Evolutionary conservation across 2,113 vertebrate genomes (phyloP).

Genomic region (Lophotis ruficrista): DNA sequence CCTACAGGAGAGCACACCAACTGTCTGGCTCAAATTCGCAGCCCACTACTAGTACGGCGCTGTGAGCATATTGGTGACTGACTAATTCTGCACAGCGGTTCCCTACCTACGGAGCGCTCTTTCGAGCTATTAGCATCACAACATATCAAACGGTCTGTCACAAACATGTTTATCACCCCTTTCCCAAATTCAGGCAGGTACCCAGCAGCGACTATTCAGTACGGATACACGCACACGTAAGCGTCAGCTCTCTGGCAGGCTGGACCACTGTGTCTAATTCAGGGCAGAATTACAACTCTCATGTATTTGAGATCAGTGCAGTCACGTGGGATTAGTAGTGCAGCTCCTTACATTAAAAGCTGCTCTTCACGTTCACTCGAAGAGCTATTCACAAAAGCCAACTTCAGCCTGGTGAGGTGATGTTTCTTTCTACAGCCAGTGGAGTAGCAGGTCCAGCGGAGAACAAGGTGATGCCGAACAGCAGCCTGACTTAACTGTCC

Average conservation of each 20-base stretch:
- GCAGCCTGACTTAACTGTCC: not conserved
- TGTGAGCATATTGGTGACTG: constrained; percentile 11
- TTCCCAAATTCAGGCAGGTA: not conserved
- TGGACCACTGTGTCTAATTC: not conserved
- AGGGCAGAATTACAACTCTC: not conserved
- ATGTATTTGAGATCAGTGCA: not conserved
- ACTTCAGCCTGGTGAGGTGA: not conserved
- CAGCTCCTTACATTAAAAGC: not conserved
- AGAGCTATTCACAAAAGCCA: not conserved
- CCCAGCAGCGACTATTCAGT: not conserved
- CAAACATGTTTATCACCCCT: constrained; percentile 17
- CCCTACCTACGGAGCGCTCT: not conserved
- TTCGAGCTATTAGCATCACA: not conserved
- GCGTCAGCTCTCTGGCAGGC: not conserved
- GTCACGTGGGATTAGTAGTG: accelerated
- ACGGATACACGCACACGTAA: accelerated
- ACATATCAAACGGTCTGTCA: not conserved
- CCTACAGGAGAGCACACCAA: constrained; percentile 14
- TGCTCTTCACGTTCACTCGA: not conserved
- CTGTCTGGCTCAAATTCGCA: not conserved
- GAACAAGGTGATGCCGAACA: not conserved
- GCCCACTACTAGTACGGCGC: not conserved
- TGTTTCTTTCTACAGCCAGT: not conserved
- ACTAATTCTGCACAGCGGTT: not conserved
- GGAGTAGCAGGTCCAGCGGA: not conserved